These are phyloP conservation scores for Arbacia lixula DNA, from an alignment of 53 echinoderm and acorn worm genomes.

Conservation along the genomic window DNA sequence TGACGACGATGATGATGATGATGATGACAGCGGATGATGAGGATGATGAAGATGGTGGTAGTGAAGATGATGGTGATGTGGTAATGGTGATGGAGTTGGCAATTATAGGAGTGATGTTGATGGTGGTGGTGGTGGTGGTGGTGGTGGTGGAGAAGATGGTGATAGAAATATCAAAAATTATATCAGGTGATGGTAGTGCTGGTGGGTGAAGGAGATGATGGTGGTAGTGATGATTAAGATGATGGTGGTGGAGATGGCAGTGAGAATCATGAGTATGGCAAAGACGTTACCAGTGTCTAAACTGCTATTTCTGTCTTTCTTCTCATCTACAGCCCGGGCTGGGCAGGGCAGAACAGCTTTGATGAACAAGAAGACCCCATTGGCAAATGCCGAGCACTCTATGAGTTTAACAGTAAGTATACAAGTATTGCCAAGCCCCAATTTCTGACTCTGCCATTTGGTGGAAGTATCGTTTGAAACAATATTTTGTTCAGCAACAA, in stretches of 20 bases:
- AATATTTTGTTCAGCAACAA: too few species aligned
- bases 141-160: neutral
- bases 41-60: constrained; percentile 36
- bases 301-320: too few species aligned
- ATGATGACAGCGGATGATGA: constrained; percentile 33
- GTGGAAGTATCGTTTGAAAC: too few species aligned
- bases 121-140: constrained; percentile 13
- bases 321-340: neutral
- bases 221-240: too few species aligned
- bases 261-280: constrained; percentile 32
- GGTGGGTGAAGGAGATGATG: too few species aligned
- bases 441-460: too few species aligned
- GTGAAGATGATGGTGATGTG: constrained; percentile 31
- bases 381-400: constrained; percentile 66
- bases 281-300: constrained; percentile 4
- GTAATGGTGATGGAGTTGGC: constrained; percentile 2
- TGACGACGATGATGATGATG: constrained; percentile 40
- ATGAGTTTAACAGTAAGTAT: constrained; percentile 69
- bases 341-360: constrained; percentile 45
- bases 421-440: too few species aligned
- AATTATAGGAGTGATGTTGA: constrained; percentile 14
- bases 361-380: constrained; percentile 31
- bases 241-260: too few species aligned
- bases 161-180: neutral
- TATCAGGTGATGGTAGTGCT: too few species aligned